A percentile compares a stretch with the other conserved stretches of the same genome.
These are phyloP conservation scores for Drosophila eohydei DNA, from an alignment of 2,888 invertebrate species.

Conservation along the genomic window DNA sequence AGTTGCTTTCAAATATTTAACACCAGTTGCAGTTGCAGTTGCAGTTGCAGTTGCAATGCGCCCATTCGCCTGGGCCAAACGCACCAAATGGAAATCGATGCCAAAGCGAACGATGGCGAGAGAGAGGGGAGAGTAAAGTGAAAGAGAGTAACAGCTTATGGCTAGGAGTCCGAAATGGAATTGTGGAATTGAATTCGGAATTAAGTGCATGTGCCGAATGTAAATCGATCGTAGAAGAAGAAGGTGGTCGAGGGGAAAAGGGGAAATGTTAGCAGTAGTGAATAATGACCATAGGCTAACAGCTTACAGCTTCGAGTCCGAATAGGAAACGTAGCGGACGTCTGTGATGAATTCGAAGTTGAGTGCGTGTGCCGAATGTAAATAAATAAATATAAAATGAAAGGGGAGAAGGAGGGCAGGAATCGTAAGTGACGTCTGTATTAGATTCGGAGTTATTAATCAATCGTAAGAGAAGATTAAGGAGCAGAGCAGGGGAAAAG, in stretches of 20 bases:
- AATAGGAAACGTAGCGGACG: neutral
- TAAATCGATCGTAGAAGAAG: neutral
- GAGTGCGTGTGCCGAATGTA: no score
- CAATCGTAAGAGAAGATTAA: no score
- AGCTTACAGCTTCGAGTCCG: neutral
- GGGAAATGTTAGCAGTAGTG: neutral
- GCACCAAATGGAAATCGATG: conserved; percentile 70
- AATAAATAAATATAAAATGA: no score
- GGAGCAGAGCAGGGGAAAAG: no score
- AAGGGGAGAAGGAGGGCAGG: no score
- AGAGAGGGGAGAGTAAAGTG: neutral
- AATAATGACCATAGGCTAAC: neutral
- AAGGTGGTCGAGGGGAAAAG: neutral
- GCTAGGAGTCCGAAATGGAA: neutral
- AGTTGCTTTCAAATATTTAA: conserved; percentile 76
- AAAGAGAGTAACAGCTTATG: neutral
- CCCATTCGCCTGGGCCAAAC: conserved; percentile 26
- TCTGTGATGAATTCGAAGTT: no score
- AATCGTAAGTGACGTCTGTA: no score
- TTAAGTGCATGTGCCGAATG: neutral
- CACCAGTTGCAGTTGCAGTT: conserved; percentile 42
- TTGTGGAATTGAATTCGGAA: neutral
- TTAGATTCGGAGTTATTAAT: no score
- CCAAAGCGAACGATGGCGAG: conserved; percentile 32
- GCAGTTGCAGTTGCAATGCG: conserved; percentile 6